Evolutionary conservation across 2,888 invertebrate species (phyloP).

Genomic region (Chirona hameri): DNA sequence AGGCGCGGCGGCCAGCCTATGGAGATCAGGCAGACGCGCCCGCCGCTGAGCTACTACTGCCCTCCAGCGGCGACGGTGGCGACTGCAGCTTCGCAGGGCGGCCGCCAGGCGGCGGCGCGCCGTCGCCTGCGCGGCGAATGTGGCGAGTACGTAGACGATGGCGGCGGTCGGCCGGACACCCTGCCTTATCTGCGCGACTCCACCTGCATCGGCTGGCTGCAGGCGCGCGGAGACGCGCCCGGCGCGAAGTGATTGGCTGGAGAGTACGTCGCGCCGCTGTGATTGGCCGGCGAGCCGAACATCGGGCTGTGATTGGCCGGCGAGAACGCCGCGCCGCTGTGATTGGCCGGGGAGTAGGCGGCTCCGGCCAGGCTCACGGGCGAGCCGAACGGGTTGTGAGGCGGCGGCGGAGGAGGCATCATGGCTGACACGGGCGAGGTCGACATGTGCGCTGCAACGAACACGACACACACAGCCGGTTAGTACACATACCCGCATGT

Average conservation of each 20-base stretch:
- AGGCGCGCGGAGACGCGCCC: neutral
- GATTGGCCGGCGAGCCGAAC: slow-evolving; percentile 8
- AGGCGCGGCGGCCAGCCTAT: neutral
- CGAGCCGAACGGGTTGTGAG: slow-evolving; percentile 23
- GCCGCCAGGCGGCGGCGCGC: neutral
- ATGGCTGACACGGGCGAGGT: neutral
- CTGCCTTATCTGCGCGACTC: slow-evolving; percentile 25
- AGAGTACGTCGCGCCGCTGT: neutral
- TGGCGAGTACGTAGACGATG: too few species aligned
- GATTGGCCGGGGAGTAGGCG: slow-evolving; percentile 6
- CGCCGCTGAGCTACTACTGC: neutral
- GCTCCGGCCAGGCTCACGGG: neutral
- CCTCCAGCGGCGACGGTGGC: neutral
- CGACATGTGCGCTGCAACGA: neutral
- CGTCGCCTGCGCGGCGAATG: neutral
- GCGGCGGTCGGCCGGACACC: neutral
- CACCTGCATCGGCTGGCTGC: slow-evolving; percentile 25
- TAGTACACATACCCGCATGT: too few species aligned
- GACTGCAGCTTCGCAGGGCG: neutral
- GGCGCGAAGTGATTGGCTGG: neutral
- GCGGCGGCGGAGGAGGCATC: slow-evolving; percentile 24
- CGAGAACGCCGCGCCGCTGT: neutral
- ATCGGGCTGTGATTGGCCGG: slow-evolving; percentile 1
- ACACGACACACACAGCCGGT: neutral
- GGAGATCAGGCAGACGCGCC: neutral